Base-by-base conservation (phyloP, 2,113 vertebrate genomes). In the Agapornis roseicollis region DNA sequence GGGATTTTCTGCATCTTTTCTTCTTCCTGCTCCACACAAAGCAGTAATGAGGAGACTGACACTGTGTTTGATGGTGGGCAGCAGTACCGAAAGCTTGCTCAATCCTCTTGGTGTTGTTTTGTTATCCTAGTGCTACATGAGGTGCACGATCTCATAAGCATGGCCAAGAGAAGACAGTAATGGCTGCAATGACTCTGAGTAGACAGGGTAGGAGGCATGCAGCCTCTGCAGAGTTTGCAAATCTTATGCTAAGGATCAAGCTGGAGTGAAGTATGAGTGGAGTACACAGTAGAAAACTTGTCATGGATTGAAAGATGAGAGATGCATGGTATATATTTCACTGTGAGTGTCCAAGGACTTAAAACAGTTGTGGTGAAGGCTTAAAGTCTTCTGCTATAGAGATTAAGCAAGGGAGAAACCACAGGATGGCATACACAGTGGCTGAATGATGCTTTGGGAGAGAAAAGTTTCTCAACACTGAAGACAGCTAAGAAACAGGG, bases 401-500 rank as follows among this genome's bases (percentile, higher is more conserved):
- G 52, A 90, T 93, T 49, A 96, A 39, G 73, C 69, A 92, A 19
- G 93, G 95, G 18, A 97, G 76, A 2, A 72, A 37, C 92, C 96
- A 96, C 23, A 97, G 94, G 17, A 80, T 74, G 27, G 88, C 55
- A 15, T 93, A 86, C 24, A 65, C 49, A 5, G 69, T 55, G 0
- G 80, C 92, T 4, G 97, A 96, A 53, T 90, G 96, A 25, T 96
- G 91, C 81, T 97, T 94, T 66, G 96, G 91, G 17, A 97, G 88
- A 95, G 19, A 96, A 87, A 87, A 93, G 95, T 55, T 97, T 89
- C 85, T 97, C 93, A 77, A 76, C 9, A 1, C 88, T 96, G 20
- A 97, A 97, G 72, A 90, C 95, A 4, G 96, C 96, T 80, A 96
- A 90, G 64, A 98, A 96, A 20, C 95, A 96, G 89, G 98, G 86